A percentile compares a stretch with the other conserved stretches of the same genome.
Evolutionary conservation across 2,888 invertebrate species (phyloP).

Genomic region (Amiota communis): DNA sequence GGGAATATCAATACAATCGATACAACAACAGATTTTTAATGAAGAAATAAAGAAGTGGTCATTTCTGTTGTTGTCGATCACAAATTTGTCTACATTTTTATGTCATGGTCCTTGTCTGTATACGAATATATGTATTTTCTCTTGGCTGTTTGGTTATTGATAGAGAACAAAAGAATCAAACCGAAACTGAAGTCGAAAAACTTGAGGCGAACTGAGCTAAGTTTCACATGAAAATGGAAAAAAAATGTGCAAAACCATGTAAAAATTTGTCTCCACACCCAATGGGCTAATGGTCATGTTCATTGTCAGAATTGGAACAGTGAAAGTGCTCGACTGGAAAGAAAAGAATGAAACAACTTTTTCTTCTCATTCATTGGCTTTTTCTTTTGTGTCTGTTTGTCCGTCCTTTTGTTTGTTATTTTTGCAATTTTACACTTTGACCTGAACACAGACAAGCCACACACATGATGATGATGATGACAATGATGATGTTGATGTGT

Average conservation of each 20-base stretch:
- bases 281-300: conserved; percentile 29
- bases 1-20: conserved; percentile 49
- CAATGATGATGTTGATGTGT: too few relatives aligned
- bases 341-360: conserved; percentile 38
- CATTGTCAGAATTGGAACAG: conserved; percentile 37
- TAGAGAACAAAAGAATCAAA: neutral
- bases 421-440: conserved; percentile 16
- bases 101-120: conserved; percentile 41
- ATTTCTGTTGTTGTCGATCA: conserved; percentile 53
- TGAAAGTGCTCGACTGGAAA: conserved; percentile 60
- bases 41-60: conserved; percentile 62
- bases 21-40: conserved; percentile 59
- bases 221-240: too few relatives aligned
- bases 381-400: too few relatives aligned
- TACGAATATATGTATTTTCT: neutral
- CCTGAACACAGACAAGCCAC: neutral
- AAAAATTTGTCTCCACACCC: neutral
- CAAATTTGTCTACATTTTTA: conserved; percentile 66
- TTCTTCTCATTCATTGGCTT: too few relatives aligned
- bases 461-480: too few relatives aligned
- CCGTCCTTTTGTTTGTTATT: conserved; percentile 33
- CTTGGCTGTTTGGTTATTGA: neutral
- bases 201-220: too few relatives aligned
- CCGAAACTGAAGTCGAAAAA: too few relatives aligned
- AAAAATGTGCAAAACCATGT: conserved; percentile 40